These are phyloP conservation scores for Phyllotreta cruciferae DNA, from an alignment of 2,888 invertebrate genomes.

Conservation along the genomic window DNA sequence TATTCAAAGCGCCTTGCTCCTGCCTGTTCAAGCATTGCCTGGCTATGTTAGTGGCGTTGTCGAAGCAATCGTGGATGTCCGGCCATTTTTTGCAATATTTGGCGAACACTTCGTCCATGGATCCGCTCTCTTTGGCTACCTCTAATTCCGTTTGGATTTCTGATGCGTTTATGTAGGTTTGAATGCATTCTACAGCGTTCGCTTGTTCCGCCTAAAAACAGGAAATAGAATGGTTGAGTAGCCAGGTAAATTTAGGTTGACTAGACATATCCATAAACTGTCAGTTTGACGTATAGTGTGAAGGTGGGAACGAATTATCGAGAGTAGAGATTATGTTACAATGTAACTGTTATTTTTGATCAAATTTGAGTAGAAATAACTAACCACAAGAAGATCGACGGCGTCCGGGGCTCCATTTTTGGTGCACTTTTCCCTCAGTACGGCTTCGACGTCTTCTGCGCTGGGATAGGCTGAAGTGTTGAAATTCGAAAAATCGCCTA, in stretches of 20 bases:
- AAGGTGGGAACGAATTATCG: no score
- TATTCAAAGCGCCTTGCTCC: constrained; percentile 69
- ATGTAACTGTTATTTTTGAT: neutral
- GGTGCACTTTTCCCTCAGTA: constrained; percentile 71
- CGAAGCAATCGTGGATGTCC: constrained; percentile 68
- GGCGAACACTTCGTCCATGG: constrained; percentile 59
- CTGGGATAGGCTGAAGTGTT: constrained; percentile 51
- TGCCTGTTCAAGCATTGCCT: constrained; percentile 69
- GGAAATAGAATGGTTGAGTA: neutral
- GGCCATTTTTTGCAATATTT: constrained; percentile 75
- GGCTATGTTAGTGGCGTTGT: constrained; percentile 64
- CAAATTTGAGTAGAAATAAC: constrained; percentile 35
- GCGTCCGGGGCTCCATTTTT: constrained; percentile 67
- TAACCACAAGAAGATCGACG: constrained; percentile 64
- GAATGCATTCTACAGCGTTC: constrained; percentile 65
- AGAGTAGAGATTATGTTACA: no score
- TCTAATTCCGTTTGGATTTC: constrained; percentile 71
- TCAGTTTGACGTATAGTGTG: no score
- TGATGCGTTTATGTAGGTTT: constrained; percentile 65
- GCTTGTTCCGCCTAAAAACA: constrained; percentile 47
- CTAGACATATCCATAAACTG: neutral
- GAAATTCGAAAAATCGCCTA: constrained; percentile 42
- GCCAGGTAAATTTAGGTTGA: neutral
- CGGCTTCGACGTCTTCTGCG: constrained; percentile 62
- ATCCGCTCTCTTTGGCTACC: constrained; percentile 68